A percentile compares a stretch with the other conserved stretches of the same genome.
Conservation (phyloP, 2,797 vertebrate species). For the Acestrorhynchus altus region DNA sequence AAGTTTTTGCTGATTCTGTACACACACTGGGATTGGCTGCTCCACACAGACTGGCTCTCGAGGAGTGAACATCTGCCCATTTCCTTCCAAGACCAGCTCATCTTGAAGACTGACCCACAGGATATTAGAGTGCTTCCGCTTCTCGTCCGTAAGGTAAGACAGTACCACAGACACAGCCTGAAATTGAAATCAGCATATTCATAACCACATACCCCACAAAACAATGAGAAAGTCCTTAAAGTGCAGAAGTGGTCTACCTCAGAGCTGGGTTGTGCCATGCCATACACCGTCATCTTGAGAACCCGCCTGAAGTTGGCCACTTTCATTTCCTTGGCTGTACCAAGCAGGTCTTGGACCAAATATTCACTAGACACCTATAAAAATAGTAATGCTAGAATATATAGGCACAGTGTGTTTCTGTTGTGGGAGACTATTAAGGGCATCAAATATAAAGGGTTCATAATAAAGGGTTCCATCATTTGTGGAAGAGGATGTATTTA, state of each 20-base stretch:
- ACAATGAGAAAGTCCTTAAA: not conserved
- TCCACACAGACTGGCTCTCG: conserved; percentile 68
- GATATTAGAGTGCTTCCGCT: conserved; percentile 77
- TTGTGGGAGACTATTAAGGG: no score
- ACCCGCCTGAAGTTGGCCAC: conserved; percentile 88
- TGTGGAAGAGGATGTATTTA: no score
- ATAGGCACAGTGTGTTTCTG: conserved; percentile 4
- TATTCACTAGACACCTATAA: conserved; percentile 77
- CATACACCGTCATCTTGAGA: conserved; percentile 84
- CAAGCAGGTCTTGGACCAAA: conserved; percentile 79
- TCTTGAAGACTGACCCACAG: conserved; percentile 85
- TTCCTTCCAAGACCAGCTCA: conserved; percentile 81
- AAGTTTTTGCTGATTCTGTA: conserved; percentile 70
- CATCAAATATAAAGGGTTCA: no score
- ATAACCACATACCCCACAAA: conserved; percentile 10
- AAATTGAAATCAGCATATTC: conserved; percentile 12
- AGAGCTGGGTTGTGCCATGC: conserved; percentile 84
- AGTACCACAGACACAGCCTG: conserved; percentile 69
- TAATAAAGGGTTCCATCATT: no score
- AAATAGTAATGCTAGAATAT: conserved; percentile 17
- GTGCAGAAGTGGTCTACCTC: conserved; percentile 75
- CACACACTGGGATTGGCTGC: conserved; percentile 71
- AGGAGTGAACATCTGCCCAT: conserved; percentile 78
- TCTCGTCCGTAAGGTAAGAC: conserved; percentile 80
- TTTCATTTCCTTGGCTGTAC: conserved; percentile 83